Percentiles rank a stretch among this genome's conserved stretches.
Evolutionary conservation across 2,797 vertebrate genomes (phyloP).

Genomic region (Alca torda): DNA sequence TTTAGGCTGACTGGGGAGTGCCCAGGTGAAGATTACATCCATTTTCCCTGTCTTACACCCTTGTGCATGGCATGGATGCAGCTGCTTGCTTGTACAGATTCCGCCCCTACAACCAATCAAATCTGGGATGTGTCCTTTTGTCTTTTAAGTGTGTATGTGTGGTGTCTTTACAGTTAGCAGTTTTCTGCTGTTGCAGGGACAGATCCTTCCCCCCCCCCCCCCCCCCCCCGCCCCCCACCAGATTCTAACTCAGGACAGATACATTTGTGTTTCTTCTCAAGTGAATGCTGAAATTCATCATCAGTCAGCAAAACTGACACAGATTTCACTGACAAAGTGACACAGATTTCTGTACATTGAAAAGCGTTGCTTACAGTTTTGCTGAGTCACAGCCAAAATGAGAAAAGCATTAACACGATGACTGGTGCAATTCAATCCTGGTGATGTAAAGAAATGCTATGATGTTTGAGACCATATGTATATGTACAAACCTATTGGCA

Average conservation of each 20-base stretch:
- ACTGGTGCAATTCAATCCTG: neutral
- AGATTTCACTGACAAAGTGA: neutral
- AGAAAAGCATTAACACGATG: neutral
- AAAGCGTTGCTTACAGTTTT: neutral
- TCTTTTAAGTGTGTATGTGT: neutral
- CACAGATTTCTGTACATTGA: neutral
- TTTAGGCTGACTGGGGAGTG: neutral
- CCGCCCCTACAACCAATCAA: neutral
- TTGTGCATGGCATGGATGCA: neutral
- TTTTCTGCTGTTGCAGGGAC: neutral
- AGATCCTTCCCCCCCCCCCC: fast-evolving
- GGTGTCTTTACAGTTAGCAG: neutral
- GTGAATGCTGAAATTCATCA: neutral
- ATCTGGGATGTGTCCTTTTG: neutral
- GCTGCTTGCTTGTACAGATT: neutral
- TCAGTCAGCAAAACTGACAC: neutral
- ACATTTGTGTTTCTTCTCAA: neutral
- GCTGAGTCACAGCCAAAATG: neutral
- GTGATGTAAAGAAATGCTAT: neutral
- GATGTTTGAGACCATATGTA: neutral
- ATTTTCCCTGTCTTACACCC: neutral
- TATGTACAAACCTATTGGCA: neutral
- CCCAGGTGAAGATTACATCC: neutral
- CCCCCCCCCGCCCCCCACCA: too few relatives aligned
- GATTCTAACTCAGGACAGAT: neutral